A percentile compares a stretch with the other conserved stretches of the same genome.
These are phyloP conservation scores for Harpalus rufipes DNA, from an alignment of 2,888 invertebrate genomes.

Conservation along the genomic window DNA sequence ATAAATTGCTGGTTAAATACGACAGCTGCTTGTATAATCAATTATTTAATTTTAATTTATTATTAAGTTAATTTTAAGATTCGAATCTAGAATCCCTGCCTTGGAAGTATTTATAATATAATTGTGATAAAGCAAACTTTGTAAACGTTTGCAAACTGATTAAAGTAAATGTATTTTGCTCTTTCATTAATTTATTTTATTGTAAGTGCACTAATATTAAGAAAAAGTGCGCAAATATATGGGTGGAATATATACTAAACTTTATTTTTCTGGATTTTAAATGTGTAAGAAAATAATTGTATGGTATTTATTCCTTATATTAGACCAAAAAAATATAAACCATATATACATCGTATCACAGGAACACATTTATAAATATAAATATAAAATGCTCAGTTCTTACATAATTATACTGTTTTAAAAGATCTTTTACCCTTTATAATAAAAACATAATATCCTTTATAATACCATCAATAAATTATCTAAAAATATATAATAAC, in stretches of 20 bases:
- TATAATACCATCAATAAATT: constrained; percentile 23
- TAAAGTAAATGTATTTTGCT: constrained; percentile 59
- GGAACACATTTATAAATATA: constrained; percentile 53
- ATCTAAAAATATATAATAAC: constrained; percentile 26
- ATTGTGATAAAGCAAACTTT: constrained; percentile 65
- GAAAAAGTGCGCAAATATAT: constrained; percentile 59
- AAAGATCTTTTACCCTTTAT: constrained; percentile 38
- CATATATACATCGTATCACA: constrained; percentile 63
- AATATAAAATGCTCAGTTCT: constrained; percentile 53
- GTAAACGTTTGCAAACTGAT: constrained; percentile 58
- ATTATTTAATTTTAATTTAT: constrained; percentile 43
- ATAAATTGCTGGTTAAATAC: neutral
- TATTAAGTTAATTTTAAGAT: constrained; percentile 46
- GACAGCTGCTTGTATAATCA: constrained; percentile 10
- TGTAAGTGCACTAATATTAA: constrained; percentile 51
- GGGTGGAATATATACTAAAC: constrained; percentile 55
- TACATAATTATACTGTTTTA: constrained; percentile 19
- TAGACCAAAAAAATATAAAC: constrained; percentile 60
- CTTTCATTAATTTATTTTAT: constrained; percentile 58
- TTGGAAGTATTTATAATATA: constrained; percentile 64
- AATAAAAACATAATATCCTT: constrained; percentile 13
- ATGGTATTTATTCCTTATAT: constrained; percentile 62
- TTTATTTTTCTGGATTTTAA: constrained; percentile 53
- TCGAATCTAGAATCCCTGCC: constrained; percentile 54
- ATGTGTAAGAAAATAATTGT: constrained; percentile 52